Conservation (phyloP, 92 coral and sea anemone genomes). For the Bergia puertoricense region DNA sequence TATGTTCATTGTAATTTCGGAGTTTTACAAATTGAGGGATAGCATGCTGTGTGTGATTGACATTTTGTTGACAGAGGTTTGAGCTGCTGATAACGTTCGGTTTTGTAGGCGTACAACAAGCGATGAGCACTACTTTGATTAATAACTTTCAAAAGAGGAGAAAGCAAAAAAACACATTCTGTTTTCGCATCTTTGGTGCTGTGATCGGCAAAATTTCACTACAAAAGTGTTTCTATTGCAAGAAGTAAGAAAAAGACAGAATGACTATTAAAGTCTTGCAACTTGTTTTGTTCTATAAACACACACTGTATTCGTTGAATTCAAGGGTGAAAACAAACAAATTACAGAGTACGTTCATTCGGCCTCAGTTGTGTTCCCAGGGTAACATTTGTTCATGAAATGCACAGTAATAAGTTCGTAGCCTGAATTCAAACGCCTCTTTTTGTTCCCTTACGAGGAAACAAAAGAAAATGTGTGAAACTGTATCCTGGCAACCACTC, state of each 20-base stretch:
- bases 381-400: slow-evolving; percentile 21
- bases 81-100: neutral
- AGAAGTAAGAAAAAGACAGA: neutral
- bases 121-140: neutral
- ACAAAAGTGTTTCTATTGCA: neutral
- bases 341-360: neutral
- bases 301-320: neutral
- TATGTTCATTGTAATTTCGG: neutral
- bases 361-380: neutral
- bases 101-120: neutral
- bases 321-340: neutral
- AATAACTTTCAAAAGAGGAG: neutral
- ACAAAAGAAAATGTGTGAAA: neutral
- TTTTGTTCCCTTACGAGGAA: neutral
- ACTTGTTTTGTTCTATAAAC: neutral
- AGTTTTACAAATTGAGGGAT: neutral
- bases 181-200: neutral
- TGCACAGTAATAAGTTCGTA: neutral
- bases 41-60: neutral
- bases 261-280: neutral
- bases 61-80: neutral
- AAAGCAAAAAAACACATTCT: neutral
- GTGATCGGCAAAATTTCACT: neutral
- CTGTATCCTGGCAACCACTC: neutral
- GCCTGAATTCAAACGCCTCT: neutral